Percentiles rank a stretch among this genome's conserved stretches.
phyloP scores from a whole-genome alignment of 2,113 vertebrate species.

The Catharus bicknelli region DNA sequence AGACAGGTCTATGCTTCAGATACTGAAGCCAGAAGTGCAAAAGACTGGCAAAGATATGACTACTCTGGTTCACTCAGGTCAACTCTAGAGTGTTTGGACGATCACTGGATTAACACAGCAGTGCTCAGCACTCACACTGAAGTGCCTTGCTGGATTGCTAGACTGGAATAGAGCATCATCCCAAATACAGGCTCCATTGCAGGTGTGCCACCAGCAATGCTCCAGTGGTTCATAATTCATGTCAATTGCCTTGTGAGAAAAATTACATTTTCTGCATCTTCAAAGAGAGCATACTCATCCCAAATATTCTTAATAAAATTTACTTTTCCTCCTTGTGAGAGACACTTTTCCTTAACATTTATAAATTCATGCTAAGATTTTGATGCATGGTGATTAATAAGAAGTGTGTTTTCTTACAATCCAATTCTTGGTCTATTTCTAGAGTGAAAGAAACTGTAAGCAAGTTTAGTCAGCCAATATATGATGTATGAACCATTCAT shows the following conservation, averaged over 20 bases:
- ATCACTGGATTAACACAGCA: accelerated
- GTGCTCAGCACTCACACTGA: accelerated
- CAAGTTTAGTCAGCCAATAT: background rate
- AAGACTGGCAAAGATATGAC: background rate
- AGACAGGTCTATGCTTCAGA: background rate
- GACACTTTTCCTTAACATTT: background rate
- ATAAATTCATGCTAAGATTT: background rate
- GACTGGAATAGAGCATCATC: background rate
- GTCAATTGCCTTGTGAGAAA: background rate
- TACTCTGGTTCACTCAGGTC: background rate
- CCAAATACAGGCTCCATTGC: background rate
- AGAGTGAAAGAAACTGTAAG: background rate
- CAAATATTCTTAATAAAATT: background rate
- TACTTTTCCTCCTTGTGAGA: background rate
- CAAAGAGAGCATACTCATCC: background rate
- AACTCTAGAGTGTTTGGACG: background rate
- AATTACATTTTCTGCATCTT: background rate
- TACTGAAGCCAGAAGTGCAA: background rate
- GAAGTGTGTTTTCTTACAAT: background rate
- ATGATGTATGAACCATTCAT: accelerated
- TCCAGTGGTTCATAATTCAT: background rate
- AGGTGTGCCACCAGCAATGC: background rate
- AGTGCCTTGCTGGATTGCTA: background rate
- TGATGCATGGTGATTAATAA: background rate
- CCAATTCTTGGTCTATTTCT: background rate